Evolutionary conservation across 2,113 vertebrate species (phyloP).

Genomic region (Microcebus griseorufus): DNA sequence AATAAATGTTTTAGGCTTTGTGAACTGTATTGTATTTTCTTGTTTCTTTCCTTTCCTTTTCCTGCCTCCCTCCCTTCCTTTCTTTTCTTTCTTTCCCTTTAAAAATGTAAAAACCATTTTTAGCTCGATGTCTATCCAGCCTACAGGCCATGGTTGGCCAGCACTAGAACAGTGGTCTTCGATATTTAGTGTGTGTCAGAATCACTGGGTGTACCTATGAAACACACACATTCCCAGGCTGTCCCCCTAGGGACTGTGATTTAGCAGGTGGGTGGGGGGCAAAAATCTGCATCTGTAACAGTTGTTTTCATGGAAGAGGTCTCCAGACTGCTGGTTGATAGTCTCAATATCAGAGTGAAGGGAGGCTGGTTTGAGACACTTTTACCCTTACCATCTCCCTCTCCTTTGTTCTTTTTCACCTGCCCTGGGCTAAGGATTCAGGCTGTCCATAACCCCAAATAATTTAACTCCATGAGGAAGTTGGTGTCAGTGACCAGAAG

Average conservation of each 20-base stretch:
- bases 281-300: neutral
- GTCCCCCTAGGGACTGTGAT: neutral
- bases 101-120: neutral
- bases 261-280: neutral
- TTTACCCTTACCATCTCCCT: neutral
- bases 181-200: neutral
- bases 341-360: neutral
- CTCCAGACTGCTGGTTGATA: neutral
- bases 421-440: neutral
- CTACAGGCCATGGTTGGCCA: neutral
- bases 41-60: neutral
- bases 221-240: neutral
- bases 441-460: neutral
- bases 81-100: neutral
- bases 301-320: neutral
- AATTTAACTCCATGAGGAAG: neutral
- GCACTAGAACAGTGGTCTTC: neutral
- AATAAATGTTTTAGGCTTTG: neutral
- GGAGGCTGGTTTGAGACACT: neutral
- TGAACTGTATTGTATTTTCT: neutral
- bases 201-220: neutral
- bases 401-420: neutral
- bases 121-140: neutral
- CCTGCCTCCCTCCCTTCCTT: neutral
- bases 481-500: neutral